Conservation (phyloP, 2,113 vertebrate species). For the Paramisgurnus dabryanus region DNA sequence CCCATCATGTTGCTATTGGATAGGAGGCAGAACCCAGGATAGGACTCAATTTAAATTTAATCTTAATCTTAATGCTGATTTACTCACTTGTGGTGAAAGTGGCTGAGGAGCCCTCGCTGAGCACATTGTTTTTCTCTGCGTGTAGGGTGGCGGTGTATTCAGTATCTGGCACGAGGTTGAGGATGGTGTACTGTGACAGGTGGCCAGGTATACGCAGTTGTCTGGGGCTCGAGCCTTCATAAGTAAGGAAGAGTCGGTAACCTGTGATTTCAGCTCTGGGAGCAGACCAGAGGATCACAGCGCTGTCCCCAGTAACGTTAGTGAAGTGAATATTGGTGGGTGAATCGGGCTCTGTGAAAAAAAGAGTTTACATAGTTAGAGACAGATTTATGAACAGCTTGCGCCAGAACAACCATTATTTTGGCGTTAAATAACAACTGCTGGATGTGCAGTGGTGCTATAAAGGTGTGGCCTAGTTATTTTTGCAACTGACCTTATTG, state of each 20-base stretch:
- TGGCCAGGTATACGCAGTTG: slow-evolving; percentile 78
- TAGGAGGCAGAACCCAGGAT: no score
- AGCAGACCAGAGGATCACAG: slow-evolving; percentile 83
- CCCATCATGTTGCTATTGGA: no score
- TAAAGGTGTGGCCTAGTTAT: no score
- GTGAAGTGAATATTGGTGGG: slow-evolving; percentile 83
- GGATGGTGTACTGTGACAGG: slow-evolving; percentile 77
- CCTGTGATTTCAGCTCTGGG: slow-evolving; percentile 79
- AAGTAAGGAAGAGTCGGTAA: slow-evolving; percentile 81
- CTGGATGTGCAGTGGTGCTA: no score
- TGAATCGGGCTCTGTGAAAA: slow-evolving; percentile 80
- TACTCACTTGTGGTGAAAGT: slow-evolving; percentile 22
- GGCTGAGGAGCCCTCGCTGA: slow-evolving; percentile 73
- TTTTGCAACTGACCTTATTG: no score
- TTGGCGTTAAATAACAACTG: no score
- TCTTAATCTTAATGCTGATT: no score
- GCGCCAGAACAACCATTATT: no score
- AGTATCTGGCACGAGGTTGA: slow-evolving; percentile 81
- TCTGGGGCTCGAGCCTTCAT: slow-evolving; percentile 81
- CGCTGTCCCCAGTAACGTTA: slow-evolving; percentile 82
- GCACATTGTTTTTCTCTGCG: slow-evolving; percentile 77
- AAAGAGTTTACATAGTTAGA: background rate
- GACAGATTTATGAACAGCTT: background rate
- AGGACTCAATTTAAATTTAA: no score
- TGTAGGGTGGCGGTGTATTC: slow-evolving; percentile 82